Evolutionary conservation across 1,140 invertebrate genomes (phyloP).

Genomic region (Lepidurus couesii): DNA sequence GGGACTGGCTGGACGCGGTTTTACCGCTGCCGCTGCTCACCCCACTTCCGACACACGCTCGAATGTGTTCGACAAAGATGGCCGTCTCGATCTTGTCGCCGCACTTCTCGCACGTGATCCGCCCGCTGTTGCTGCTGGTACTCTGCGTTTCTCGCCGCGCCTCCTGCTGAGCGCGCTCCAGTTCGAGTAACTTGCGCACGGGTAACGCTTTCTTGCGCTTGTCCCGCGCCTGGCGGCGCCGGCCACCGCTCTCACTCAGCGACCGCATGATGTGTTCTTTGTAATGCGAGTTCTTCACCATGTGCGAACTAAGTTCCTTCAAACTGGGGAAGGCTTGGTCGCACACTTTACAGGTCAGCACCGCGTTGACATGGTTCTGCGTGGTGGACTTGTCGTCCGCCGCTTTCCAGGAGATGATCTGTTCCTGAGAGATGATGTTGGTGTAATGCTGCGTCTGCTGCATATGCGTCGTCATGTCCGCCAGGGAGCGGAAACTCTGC

Average conservation of each 20-base stretch:
- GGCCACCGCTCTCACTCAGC: conserved; percentile 74
- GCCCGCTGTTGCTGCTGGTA: conserved; percentile 37
- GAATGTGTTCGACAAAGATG: conserved; percentile 87
- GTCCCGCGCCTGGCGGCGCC: conserved; percentile 74
- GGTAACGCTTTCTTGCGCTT: conserved; percentile 89
- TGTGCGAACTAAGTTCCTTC: conserved; percentile 93
- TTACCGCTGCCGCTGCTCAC: conserved; percentile 39
- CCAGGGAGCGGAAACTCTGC: conserved; percentile 87
- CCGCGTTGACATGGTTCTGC: conserved; percentile 82
- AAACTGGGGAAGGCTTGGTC: conserved; percentile 91
- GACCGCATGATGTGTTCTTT: conserved; percentile 93
- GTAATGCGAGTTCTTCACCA: conserved; percentile 97
- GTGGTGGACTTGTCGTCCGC: conserved; percentile 62
- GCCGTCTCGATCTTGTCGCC: conserved; percentile 89
- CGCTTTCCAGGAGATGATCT: conserved; percentile 92
- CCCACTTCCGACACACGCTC: conserved; percentile 46
- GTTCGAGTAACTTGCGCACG: conserved; percentile 79
- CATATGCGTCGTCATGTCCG: conserved; percentile 88
- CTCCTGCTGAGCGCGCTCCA: conserved; percentile 83
- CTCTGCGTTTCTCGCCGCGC: conserved; percentile 57
- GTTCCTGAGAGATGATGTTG: conserved; percentile 92
- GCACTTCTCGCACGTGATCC: conserved; percentile 93
- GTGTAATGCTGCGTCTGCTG: conserved; percentile 98
- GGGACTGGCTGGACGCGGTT: conserved; percentile 42
- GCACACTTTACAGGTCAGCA: conserved; percentile 94